Base-by-base conservation (phyloP, 2,888 invertebrate species). In the Drosophila multiciliata region DNA sequence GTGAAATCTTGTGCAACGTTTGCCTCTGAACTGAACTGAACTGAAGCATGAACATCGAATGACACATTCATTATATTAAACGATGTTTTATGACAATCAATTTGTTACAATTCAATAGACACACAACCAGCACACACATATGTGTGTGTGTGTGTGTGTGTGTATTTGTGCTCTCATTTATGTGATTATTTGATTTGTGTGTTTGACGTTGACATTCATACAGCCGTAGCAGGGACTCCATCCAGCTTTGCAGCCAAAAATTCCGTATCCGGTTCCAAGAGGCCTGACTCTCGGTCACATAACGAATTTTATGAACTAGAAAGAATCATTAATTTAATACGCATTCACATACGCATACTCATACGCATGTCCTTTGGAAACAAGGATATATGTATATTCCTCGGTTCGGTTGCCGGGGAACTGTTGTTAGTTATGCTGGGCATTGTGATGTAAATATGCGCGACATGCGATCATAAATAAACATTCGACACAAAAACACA, bases 271-370 rank as follows among this genome's bases (percentile, higher is more conserved):
- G 35, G 36, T 38, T 42, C 50, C 61, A 20, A 50, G 40, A 26
- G 54, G 54, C 23, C 23, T 38, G 29, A 15, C 45, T 45, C 58
- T 49, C 53, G 80, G 67, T 59, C 75, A 64, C 61, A 80, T 85
- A 79, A 77, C 83, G 78, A 91, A 91, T 90, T 92, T 92, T 92
- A 92, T 92, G 92, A 92, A 91, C 91, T 92, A 92, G 93, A 92
- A 92, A 86, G 92, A 87, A 90, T 92, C 91, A 91, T 92, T 91
- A 92, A 92, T 91, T 92, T 92, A 91, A 92, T 90, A 91, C 92
- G 81, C 80, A 60, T 65, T 73, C 67, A 82, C 81, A 77, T 74
- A 75, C 78, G 40, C 35, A 36, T 64, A 73, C 61, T 48, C 60
- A 64, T 45, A 45, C 40, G 40, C n/a, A 9, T 40, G 57, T 49